A percentile compares a stretch with the other conserved stretches of the same genome.
Conservation (phyloP, 2,888 invertebrate species). For the Salticus scenicus region DNA sequence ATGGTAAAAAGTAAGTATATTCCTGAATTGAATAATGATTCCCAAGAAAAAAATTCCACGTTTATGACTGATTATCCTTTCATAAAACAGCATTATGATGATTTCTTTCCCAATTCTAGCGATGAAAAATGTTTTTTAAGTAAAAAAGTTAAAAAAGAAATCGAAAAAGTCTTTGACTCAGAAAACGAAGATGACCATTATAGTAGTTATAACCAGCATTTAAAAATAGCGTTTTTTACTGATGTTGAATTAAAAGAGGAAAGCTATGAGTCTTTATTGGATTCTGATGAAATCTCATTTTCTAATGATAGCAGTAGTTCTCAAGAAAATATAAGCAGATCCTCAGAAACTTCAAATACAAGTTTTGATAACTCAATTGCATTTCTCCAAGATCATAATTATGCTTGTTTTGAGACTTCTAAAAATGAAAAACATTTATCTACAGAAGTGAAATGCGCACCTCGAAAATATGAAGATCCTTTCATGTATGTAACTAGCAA, state of each 20-base stretch:
- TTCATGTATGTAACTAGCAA: neutral
- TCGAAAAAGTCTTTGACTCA: too few species aligned
- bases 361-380: neutral
- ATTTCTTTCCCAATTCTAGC: too few species aligned
- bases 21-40: too few species aligned
- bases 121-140: too few species aligned
- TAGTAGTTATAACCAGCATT: neutral
- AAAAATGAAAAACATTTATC: neutral
- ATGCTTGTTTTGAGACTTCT: neutral
- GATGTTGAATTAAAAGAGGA: neutral
- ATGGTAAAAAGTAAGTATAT: too few species aligned
- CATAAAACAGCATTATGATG: too few species aligned
- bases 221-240: neutral
- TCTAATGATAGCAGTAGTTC: neutral
- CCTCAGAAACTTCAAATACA: neutral
- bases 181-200: neutral
- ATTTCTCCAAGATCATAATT: conserved; percentile 22
- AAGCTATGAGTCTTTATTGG: neutral
- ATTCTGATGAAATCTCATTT: neutral
- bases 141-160: too few species aligned
- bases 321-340: neutral
- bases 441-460: neutral
- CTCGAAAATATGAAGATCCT: neutral
- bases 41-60: too few species aligned
- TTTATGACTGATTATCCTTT: too few species aligned